Evolutionary conservation across 2,888 invertebrate species (phyloP).

Genomic region (Agrypnus murinus): DNA sequence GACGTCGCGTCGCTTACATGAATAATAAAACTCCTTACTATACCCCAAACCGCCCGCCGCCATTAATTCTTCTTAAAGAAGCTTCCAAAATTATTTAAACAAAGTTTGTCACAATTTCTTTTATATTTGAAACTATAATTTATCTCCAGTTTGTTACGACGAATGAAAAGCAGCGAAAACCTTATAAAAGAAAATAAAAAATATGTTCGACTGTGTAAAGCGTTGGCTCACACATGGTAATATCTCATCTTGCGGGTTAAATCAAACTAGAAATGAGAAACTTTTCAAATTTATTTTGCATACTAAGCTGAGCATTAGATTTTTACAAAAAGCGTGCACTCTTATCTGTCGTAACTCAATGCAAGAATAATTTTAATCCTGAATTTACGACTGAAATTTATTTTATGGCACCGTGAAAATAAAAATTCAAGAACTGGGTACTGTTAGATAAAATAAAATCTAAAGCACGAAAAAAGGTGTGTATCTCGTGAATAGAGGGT

Average conservation of each 20-base stretch:
- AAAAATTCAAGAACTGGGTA: not conserved
- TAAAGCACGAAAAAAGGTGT: too few relatives aligned
- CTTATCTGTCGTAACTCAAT: constrained; percentile 12
- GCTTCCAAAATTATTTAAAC: too few relatives aligned
- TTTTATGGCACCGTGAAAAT: not conserved
- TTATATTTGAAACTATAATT: not conserved
- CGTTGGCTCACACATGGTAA: constrained; percentile 15
- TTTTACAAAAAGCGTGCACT: not conserved
- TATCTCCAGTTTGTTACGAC: constrained; percentile 1
- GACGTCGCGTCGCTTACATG: too few relatives aligned
- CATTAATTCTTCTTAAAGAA: too few relatives aligned
- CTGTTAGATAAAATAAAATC: not conserved
- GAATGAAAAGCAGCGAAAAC: constrained; percentile 17
- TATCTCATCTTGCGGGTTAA: constrained; percentile 33
- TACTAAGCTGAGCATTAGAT: constrained; percentile 30
- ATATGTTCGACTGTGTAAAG: constrained; percentile 22
- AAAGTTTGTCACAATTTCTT: not conserved
- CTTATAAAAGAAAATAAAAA: constrained; percentile 29
- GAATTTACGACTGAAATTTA: not conserved
- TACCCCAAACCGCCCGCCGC: too few relatives aligned
- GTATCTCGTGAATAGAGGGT: not conserved
- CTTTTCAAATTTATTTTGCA: constrained; percentile 41
- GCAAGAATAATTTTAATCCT: constrained; percentile 4
- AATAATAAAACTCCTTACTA: too few relatives aligned
- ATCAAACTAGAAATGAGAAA: constrained; percentile 38